Conservation (phyloP, 92 coral and sea anemone species). For the Virgularia gustaviana region DNA sequence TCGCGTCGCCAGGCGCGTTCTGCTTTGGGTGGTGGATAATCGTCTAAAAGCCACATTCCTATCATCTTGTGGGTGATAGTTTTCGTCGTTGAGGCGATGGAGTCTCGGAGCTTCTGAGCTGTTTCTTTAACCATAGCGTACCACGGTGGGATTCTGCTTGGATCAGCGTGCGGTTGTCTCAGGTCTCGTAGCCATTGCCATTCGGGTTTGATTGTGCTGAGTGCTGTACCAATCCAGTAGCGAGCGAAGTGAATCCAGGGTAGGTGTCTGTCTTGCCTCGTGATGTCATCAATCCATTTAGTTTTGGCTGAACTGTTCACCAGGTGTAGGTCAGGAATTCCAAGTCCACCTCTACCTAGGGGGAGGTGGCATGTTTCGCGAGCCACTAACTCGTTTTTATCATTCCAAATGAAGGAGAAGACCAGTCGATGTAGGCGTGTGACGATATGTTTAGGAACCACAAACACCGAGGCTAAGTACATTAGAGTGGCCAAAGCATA, state of each 20-base stretch:
- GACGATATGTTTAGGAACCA: slow-evolving; percentile 23
- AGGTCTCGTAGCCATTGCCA: slow-evolving; percentile 10
- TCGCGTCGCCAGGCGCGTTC: not conserved
- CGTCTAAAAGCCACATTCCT: too few relatives aligned
- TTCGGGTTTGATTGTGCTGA: not conserved
- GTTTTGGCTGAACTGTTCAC: slow-evolving; percentile 5
- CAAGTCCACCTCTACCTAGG: not conserved
- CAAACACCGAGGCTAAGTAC: slow-evolving; percentile 39
- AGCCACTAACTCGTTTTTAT: not conserved
- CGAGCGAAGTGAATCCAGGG: slow-evolving; percentile 24
- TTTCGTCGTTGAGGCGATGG: not conserved
- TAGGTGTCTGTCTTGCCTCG: not conserved
- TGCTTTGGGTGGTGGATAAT: not conserved
- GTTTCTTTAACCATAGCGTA: not conserved
- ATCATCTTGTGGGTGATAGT: too few relatives aligned
- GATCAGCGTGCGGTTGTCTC: slow-evolving; percentile 23
- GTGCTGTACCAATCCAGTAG: not conserved
- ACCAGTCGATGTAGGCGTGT: not conserved
- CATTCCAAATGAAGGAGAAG: slow-evolving; percentile 13
- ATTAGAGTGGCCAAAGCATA: slow-evolving; percentile 35
- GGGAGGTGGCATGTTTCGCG: not conserved
- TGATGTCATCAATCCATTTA: not conserved
- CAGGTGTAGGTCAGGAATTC: not conserved
- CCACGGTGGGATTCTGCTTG: slow-evolving; percentile 15
- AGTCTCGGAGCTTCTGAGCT: not conserved